phyloP scores from a whole-genome alignment of 2,797 vertebrate genomes.

The Menidia menidia region DNA sequence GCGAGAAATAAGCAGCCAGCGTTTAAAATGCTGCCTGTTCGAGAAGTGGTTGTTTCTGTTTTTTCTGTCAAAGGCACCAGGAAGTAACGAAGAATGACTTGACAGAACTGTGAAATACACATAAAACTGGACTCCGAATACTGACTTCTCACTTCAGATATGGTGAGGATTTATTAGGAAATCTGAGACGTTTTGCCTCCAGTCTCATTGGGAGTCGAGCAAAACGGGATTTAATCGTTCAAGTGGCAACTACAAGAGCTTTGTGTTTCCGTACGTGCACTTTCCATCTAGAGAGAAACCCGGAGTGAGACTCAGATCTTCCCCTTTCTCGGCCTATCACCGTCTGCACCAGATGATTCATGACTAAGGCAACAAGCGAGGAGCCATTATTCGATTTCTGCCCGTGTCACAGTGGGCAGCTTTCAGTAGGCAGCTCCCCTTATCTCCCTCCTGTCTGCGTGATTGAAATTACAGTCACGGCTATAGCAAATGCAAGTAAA shows the following conservation, averaged over 20 bases:
- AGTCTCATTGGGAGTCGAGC: not conserved
- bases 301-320: conserved; percentile 1
- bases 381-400: conserved; percentile 59
- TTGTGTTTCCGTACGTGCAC: conserved; percentile 14
- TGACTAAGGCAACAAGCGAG: conserved; percentile 41
- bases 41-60: not conserved
- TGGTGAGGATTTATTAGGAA: conserved; percentile 11
- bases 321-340: conserved; percentile 48
- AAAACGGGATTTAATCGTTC: not conserved
- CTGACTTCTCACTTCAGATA: conserved; percentile 1
- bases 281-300: conserved; percentile 9
- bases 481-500: conserved; percentile 70
- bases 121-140: conserved; percentile 7
- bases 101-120: not conserved
- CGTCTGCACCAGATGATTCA: conserved; percentile 43
- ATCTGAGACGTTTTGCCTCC: not conserved
- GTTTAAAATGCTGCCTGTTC: conserved; percentile 12
- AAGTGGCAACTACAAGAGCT: not conserved
- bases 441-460: conserved; percentile 61
- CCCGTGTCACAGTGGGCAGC: conserved; percentile 55
- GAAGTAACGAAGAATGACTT: not conserved
- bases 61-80: not conserved
- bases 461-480: conserved; percentile 72
- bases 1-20: not conserved
- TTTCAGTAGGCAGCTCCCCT: conserved; percentile 53